These are phyloP conservation scores for Albula goreensis DNA, from an alignment of 2,113 vertebrate species.

Conservation along the genomic window DNA sequence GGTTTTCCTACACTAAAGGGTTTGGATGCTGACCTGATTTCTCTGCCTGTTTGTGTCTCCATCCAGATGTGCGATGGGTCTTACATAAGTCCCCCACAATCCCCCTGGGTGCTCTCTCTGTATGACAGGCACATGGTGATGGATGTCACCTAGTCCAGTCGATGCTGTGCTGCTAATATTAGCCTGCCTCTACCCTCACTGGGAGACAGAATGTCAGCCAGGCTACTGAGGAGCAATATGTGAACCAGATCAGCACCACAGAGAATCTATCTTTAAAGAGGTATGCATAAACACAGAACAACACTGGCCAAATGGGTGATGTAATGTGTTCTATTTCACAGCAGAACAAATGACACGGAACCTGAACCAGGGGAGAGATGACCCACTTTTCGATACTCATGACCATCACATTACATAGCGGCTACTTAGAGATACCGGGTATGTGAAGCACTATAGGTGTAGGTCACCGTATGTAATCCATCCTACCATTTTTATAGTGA, in stretches of 20 bases:
- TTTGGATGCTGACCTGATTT: background rate
- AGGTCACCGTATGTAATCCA: background rate
- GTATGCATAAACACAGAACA: constrained; percentile 56
- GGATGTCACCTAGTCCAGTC: constrained; percentile 54
- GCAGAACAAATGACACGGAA: constrained; percentile 32
- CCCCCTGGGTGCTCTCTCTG: constrained; percentile 31
- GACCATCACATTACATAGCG: background rate
- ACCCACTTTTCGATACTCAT: constrained; percentile 18
- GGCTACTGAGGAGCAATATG: constrained; percentile 56
- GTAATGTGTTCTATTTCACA: constrained; percentile 34
- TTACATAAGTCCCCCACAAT: constrained; percentile 8
- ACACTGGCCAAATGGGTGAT: constrained; percentile 53
- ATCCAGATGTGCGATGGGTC: constrained; percentile 6
- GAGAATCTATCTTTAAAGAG: constrained; percentile 63
- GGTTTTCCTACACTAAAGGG: background rate
- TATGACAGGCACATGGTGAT: constrained; percentile 59
- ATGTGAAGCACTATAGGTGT: background rate
- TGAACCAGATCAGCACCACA: constrained; percentile 58
- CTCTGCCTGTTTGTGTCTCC: background rate
- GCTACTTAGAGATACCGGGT: background rate
- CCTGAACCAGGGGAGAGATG: constrained; percentile 1
- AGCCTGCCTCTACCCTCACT: constrained; percentile 40
- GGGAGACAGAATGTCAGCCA: constrained; percentile 13
- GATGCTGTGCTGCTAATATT: constrained; percentile 65
- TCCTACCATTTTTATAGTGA: background rate